A percentile compares a stretch with the other conserved stretches of the same genome.
Conservation (phyloP, 2,113 vertebrate genomes). For the Pardalotus punctatus region DNA sequence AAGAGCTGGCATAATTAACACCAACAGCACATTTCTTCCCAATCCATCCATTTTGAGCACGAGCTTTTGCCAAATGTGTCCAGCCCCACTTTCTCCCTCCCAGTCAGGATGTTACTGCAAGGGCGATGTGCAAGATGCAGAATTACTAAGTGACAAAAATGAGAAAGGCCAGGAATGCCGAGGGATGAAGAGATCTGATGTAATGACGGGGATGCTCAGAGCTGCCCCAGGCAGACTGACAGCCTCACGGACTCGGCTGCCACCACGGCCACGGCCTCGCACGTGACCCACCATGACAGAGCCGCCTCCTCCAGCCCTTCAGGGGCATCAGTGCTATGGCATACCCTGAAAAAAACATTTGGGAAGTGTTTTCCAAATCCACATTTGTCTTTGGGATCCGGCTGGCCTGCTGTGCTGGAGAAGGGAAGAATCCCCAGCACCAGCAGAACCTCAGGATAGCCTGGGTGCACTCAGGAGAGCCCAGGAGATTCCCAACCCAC, state of each 20-base stretch:
- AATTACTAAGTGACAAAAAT: not conserved
- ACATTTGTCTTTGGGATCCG: too few species aligned
- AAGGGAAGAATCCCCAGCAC: not conserved
- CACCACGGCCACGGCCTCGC: accelerated
- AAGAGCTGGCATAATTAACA: not conserved
- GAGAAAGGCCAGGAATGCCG: not conserved
- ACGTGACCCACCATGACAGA: accelerated
- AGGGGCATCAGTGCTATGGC: accelerated
- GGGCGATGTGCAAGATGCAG: not conserved
- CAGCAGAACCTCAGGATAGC: accelerated
- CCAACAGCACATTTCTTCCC: not conserved
- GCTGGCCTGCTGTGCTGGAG: not conserved
- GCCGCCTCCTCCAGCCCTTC: not conserved
- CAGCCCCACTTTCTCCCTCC: not conserved
- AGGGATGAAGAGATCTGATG: not conserved
- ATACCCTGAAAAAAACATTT: accelerated
- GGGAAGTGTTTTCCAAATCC: not conserved
- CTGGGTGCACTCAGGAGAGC: not conserved
- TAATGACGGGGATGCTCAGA: not conserved
- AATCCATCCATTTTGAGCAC: not conserved
- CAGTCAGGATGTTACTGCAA: accelerated
- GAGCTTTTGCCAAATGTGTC: not conserved
- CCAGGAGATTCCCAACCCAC: not conserved
- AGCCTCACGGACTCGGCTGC: accelerated
- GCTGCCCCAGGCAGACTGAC: not conserved